These are phyloP conservation scores for Varecia variegata DNA, from an alignment of 2,797 vertebrate species.

Conservation along the genomic window DNA sequence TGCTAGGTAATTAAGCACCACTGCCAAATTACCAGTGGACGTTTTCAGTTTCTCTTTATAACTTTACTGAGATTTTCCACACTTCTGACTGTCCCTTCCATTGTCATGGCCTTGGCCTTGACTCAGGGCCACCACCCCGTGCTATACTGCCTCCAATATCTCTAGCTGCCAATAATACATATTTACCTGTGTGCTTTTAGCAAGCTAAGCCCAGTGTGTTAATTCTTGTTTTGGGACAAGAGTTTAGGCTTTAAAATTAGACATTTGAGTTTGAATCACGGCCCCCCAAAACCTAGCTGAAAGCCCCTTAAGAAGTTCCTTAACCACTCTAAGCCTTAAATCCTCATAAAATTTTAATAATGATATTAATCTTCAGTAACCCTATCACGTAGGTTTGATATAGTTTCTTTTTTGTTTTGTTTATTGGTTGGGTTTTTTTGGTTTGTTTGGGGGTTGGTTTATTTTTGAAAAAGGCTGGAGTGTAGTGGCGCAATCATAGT, in stretches of 20 bases:
- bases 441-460: no score
- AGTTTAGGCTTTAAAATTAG: background rate
- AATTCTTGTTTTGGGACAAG: background rate
- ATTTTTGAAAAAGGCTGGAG: no score
- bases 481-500: no score
- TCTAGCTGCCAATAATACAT: background rate
- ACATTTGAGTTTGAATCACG: background rate
- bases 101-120: no score
- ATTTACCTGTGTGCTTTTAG: background rate
- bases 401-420: no score
- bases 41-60: background rate
- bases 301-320: background rate
- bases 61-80: background rate
- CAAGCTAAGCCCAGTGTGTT: background rate
- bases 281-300: background rate
- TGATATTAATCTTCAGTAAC: background rate
- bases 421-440: no score
- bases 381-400: background rate
- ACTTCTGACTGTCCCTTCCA: background rate
- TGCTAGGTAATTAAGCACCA: background rate
- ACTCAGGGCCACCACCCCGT: no score
- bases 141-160: no score
- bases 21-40: background rate
- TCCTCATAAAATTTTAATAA: background rate
- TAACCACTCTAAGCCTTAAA: background rate